Evolutionary conservation across 30 jellyfish, hydroid and myxozoan species (phyloP), one percentile per base, ranked within the genome.

Genomic region (Rhopilema esculentum): DNA sequence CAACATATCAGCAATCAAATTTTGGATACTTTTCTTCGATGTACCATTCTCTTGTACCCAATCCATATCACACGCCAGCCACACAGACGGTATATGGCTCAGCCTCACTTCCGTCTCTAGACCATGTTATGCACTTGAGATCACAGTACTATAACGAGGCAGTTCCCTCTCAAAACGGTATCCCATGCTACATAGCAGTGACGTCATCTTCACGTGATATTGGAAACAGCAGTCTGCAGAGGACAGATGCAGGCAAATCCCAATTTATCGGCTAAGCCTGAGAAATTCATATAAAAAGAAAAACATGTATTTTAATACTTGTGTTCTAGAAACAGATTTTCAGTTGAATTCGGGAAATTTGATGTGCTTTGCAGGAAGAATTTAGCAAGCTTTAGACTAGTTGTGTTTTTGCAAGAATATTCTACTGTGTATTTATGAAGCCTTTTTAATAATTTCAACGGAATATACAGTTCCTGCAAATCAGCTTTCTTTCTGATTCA

Each of bases 81-180:
- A 25, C 87, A 4, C 87, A 28, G 40, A 70, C 87, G 16, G 27
- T 69, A 4, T 84, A 27, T 72, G 87, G 92, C 21, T 57, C 92
- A 4, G 87, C 66, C 23, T 69, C 86, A 21, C 53, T 83, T 26
- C 82, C 92, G 19, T 53, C 74, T 8, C 29, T 72, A n/a, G 92
- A 84, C 67, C 92, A 84, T 61, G 92, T 57, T 79, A 71, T 84
- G 87, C 92, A 84, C 57, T 20, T 76, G 75, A 72, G 87, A 51
- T 72, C 86, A 9, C 92, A 84, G 65, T 72, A 20, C 68, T 84
- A 71, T 40, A 84, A 84, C 80, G 92, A 84, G 28, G 72, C 74
- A 8, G 31, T 62, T 16, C 69, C 80, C 0, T 1, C 81, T 15
- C 92, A 72, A 24, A 84, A 62, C 57, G 72, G 84, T 50, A 25